Evolutionary conservation across 1,140 invertebrate species (phyloP).

Genomic region (Dysdera silvatica): DNA sequence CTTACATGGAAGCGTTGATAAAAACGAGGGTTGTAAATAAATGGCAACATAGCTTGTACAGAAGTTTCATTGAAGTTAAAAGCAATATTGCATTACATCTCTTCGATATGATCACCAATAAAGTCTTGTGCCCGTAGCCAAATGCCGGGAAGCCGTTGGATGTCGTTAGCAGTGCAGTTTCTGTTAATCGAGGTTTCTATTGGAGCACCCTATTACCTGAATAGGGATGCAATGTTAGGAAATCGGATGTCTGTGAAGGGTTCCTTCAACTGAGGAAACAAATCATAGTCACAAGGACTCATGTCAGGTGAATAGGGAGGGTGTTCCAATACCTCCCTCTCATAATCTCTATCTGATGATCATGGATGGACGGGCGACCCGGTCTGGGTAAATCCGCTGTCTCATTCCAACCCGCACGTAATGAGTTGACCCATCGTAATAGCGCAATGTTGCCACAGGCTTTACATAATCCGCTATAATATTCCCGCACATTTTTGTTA

Average conservation of each 20-base stretch:
- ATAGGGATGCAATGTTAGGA: neutral
- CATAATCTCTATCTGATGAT: neutral
- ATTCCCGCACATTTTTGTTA: neutral
- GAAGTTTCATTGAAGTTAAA: neutral
- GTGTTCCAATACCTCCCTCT: neutral
- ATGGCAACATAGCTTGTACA: neutral
- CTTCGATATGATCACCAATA: neutral
- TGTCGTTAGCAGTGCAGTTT: too few relatives aligned
- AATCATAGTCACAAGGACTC: neutral
- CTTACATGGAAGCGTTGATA: too few relatives aligned
- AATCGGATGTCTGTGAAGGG: neutral
- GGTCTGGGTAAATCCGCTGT: neutral
- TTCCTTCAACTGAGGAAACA: neutral
- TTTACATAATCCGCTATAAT: neutral
- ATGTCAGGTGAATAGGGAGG: neutral
- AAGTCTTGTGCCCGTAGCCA: neutral
- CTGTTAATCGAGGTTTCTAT: too few relatives aligned
- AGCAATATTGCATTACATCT: neutral
- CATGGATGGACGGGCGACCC: neutral
- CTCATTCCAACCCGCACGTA: constrained; percentile 1
- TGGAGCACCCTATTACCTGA: neutral
- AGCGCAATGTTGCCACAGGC: neutral
- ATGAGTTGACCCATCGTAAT: neutral
- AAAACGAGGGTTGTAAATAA: neutral
- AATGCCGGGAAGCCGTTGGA: neutral